These are phyloP conservation scores for Zapus hudsonius DNA, from an alignment of 2,113 vertebrate genomes.

Conservation along the genomic window DNA sequence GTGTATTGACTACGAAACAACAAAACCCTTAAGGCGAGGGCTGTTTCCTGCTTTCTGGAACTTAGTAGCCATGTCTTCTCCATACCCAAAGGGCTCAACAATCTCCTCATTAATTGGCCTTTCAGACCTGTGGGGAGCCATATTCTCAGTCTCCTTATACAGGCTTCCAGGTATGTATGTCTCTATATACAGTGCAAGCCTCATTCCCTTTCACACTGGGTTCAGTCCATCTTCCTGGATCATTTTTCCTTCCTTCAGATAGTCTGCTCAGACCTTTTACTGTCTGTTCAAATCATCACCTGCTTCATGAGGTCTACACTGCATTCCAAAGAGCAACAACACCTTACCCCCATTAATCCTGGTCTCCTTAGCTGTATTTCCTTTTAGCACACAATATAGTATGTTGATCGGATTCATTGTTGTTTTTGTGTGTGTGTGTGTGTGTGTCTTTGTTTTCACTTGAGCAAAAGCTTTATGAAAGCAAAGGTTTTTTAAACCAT, in stretches of 20 bases:
- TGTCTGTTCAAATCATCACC: neutral
- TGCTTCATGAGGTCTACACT: neutral
- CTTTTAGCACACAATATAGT: neutral
- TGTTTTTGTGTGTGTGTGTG: no score
- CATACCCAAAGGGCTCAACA: neutral
- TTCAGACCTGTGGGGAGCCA: neutral
- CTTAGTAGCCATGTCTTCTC: neutral
- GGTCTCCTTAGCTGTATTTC: no score
- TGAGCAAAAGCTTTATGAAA: neutral
- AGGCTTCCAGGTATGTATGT: no score
- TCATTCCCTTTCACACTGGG: neutral
- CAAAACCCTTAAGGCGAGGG: rapidly evolving
- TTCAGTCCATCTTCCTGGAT: neutral
- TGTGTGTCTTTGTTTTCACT: neutral
- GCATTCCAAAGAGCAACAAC: neutral
- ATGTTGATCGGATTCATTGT: neutral
- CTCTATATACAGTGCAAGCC: neutral
- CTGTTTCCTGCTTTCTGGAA: neutral
- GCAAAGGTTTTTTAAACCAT: neutral
- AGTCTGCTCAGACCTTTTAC: neutral
- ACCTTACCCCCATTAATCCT: neutral
- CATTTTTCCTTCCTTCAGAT: neutral
- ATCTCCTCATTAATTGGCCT: neutral
- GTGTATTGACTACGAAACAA: neutral
- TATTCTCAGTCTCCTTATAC: neutral